A percentile compares a stretch with the other conserved stretches of the same genome.
Conservation (phyloP, 1,140 invertebrate genomes). For the Sogatella furcifera region DNA sequence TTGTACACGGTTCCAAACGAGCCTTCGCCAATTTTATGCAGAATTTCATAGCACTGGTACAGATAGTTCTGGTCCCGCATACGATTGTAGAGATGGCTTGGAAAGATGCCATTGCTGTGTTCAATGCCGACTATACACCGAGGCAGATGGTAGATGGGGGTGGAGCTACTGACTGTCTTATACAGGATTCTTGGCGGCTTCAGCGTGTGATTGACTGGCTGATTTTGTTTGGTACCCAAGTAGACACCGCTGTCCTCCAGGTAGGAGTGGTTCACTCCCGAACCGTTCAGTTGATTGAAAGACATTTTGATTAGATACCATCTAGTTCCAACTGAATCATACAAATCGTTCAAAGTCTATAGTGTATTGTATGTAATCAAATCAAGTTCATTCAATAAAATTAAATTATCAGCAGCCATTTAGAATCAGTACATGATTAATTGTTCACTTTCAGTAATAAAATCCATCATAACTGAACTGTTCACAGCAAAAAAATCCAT, state of each 20-base stretch:
- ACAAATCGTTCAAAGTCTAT: too few relatives aligned
- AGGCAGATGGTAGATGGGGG: neutral
- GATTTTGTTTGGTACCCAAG: neutral
- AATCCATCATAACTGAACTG: too few relatives aligned
- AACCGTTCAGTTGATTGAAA: too few relatives aligned
- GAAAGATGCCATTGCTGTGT: neutral
- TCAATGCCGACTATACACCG: neutral
- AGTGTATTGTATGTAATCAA: too few relatives aligned
- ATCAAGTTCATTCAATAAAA: too few relatives aligned
- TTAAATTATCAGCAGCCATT: too few relatives aligned
- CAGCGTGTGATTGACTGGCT: neutral
- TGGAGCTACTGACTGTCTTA: neutral
- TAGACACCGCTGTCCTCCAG: neutral
- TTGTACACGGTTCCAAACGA: constrained; percentile 66
- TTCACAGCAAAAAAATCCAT: too few relatives aligned
- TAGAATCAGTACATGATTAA: too few relatives aligned
- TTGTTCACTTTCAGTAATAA: too few relatives aligned
- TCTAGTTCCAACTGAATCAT: too few relatives aligned
- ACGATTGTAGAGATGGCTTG: neutral
- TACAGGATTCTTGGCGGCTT: neutral
- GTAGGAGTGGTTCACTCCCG: neutral
- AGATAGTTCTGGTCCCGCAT: constrained; percentile 23
- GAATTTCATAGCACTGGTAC: constrained; percentile 52
- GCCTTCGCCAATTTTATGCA: constrained; percentile 52
- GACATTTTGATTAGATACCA: too few relatives aligned